A percentile compares a stretch with the other conserved stretches of the same genome.
Evolutionary conservation across 53 echinoderm and acorn worm genomes (phyloP).

Genomic region (Arbacia lixula): DNA sequence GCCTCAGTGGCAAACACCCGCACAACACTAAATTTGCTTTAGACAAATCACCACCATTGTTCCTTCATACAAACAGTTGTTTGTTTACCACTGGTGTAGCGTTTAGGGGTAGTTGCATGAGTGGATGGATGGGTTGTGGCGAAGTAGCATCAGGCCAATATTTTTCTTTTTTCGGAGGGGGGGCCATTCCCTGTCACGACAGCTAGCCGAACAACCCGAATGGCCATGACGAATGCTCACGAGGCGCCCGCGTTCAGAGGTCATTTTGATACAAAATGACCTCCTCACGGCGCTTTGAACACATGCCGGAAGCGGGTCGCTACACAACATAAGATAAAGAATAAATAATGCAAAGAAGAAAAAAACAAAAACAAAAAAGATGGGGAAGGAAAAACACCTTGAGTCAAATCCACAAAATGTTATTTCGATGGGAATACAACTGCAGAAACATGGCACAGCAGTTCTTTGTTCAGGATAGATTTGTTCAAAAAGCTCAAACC

Average conservation of each 20-base stretch:
- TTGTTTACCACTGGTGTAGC: conserved; percentile 58
- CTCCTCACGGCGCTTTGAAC: conserved; percentile 25
- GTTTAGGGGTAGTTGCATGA: conserved; percentile 40
- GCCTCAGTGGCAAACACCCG: conserved; percentile 23
- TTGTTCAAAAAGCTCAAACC: too few species aligned
- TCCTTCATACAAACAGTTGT: conserved; percentile 49
- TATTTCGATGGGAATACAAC: background rate
- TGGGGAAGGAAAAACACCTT: conserved; percentile 42
- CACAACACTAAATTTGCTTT: conserved; percentile 35
- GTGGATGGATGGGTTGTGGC: conserved; percentile 6
- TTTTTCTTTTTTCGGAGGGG: conserved; percentile 3
- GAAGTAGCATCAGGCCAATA: conserved; percentile 28
- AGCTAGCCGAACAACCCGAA: conserved; percentile 28
- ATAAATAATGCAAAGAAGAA: conserved; percentile 56
- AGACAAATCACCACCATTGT: conserved; percentile 48
- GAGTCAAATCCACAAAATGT: conserved; percentile 38
- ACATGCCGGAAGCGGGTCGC: conserved; percentile 38
- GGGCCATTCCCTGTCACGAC: background rate
- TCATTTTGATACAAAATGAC: conserved; percentile 28
- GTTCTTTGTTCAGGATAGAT: too few species aligned
- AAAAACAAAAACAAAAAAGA: conserved; percentile 39
- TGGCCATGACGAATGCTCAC: conserved; percentile 35
- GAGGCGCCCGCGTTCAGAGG: conserved; percentile 29
- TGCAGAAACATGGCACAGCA: too few species aligned
- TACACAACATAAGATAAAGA: conserved; percentile 49